Evolutionary conservation across 2,888 invertebrate genomes (phyloP).

Genomic region (Drosophila flavopinicola): DNA sequence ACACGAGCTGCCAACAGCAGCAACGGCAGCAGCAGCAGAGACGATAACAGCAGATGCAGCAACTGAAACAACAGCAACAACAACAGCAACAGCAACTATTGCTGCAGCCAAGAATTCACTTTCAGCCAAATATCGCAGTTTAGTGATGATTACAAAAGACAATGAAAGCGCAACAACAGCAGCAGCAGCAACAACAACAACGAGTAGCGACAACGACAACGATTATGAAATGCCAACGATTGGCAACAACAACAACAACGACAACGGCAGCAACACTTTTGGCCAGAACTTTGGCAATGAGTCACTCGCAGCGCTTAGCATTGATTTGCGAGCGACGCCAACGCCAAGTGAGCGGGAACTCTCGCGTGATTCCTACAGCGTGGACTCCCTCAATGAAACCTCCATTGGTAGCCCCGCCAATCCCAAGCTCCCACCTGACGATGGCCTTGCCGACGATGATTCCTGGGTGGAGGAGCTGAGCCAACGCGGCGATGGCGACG

Average conservation of each 20-base stretch:
- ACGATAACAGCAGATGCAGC: conserved; percentile 32
- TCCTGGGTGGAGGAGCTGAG: conserved; percentile 96
- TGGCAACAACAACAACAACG: conserved; percentile 44
- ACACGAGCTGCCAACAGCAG: conserved; percentile 33
- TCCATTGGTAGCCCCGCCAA: not conserved
- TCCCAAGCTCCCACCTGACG: conserved; percentile 87
- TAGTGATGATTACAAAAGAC: conserved; percentile 95
- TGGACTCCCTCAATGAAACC: conserved; percentile 69
- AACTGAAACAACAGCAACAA: conserved; percentile 14
- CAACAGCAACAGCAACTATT: conserved; percentile 20
- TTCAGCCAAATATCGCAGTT: conserved; percentile 91
- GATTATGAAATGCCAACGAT: conserved; percentile 67
- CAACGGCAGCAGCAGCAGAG: conserved; percentile 23
- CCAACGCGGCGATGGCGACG: conserved; percentile 89
- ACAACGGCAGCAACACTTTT: conserved; percentile 34
- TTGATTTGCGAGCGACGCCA: conserved; percentile 35
- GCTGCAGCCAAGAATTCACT: conserved; percentile 78
- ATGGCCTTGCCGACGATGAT: conserved; percentile 94
- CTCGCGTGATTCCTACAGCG: conserved; percentile 66
- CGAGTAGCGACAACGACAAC: conserved; percentile 46
- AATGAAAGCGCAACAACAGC: conserved; percentile 65
- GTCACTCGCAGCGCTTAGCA: conserved; percentile 46
- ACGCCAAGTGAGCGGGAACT: conserved; percentile 63
- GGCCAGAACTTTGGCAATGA: conserved; percentile 70
- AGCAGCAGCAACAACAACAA: conserved; percentile 29